Conservation (phyloP, 2,888 invertebrate genomes). For the Scaptomyza flava region DNA sequence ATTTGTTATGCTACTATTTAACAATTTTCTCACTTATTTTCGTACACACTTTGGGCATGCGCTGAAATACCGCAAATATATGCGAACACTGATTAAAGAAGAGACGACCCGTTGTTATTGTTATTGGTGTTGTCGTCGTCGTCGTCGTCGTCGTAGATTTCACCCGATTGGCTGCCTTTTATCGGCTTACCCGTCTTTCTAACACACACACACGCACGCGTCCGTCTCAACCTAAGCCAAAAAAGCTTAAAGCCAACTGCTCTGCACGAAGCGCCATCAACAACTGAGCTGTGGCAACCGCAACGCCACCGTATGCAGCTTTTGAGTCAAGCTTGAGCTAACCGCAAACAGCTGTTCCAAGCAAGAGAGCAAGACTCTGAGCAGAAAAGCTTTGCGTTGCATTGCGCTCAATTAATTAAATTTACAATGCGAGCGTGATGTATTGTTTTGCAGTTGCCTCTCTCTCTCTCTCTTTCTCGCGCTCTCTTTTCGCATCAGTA, state of each 20-base stretch:
- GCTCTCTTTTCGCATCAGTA: conserved; percentile 21
- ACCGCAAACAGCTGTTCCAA: conserved; percentile 42
- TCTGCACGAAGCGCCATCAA: conserved; percentile 50
- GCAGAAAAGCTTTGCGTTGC: conserved; percentile 28
- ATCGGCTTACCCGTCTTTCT: conserved; percentile 38
- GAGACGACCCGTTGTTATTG: conserved; percentile 34
- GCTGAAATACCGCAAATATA: conserved; percentile 24
- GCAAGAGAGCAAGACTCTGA: not conserved
- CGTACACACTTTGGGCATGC: conserved; percentile 56
- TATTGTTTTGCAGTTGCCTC: conserved; percentile 15
- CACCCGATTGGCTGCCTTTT: conserved; percentile 57
- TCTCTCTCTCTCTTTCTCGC: not conserved
- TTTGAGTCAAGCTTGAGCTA: conserved; percentile 68
- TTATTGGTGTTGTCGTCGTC: conserved; percentile 29
- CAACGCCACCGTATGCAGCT: conserved; percentile 47
- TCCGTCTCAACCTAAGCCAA: conserved; percentile 21
- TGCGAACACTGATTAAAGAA: conserved; percentile 47
- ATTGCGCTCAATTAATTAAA: conserved; percentile 40
- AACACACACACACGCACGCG: conserved; percentile 18
- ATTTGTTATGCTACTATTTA: conserved; percentile 37
- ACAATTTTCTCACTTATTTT: conserved; percentile 44
- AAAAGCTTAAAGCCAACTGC: conserved; percentile 48
- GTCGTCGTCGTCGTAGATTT: conserved; percentile 58
- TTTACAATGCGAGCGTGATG: conserved; percentile 46
- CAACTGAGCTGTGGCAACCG: conserved; percentile 45